These are phyloP conservation scores for Sminthurides aquaticus DNA, from an alignment of 2,888 invertebrate species.

Conservation along the genomic window DNA sequence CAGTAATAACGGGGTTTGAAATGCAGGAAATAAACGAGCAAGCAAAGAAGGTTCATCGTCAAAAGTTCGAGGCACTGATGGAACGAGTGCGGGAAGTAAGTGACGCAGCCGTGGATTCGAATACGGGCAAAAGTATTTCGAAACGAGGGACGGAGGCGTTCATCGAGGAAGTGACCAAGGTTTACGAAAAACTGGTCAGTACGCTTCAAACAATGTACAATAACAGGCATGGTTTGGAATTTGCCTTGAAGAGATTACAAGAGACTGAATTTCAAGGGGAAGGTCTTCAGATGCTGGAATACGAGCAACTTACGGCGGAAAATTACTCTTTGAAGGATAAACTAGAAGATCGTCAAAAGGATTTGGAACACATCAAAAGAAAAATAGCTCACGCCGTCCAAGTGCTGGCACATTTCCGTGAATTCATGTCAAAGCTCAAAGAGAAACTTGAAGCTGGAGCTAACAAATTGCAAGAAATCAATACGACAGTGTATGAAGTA, in stretches of 20 bases:
- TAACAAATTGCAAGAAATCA: slow-evolving; percentile 15
- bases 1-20: too few species aligned
- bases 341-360: slow-evolving; percentile 21
- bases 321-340: slow-evolving; percentile 26
- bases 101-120: slow-evolving; percentile 24
- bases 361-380: slow-evolving; percentile 25
- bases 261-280: slow-evolving; percentile 30
- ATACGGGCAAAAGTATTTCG: slow-evolving; percentile 16
- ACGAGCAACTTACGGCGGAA: slow-evolving; percentile 29
- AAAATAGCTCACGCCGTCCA: slow-evolving; percentile 29
- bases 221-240: slow-evolving; percentile 24
- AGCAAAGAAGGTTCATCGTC: slow-evolving; percentile 13
- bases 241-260: slow-evolving; percentile 16
- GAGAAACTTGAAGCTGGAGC: slow-evolving; percentile 21
- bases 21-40: slow-evolving; percentile 22
- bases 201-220: slow-evolving; percentile 20
- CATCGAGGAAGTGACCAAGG: slow-evolving; percentile 21
- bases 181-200: slow-evolving; percentile 22
- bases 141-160: slow-evolving; percentile 24
- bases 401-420: slow-evolving; percentile 27
- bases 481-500: slow-evolving; percentile 19
- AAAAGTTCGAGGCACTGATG: slow-evolving; percentile 17
- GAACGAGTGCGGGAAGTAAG: slow-evolving; percentile 14
- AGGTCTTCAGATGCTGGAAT: slow-evolving; percentile 28
- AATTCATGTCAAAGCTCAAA: slow-evolving; percentile 19